Evolutionary conservation across 2,113 vertebrate species (phyloP).

Genomic region (Pandion haliaetus): DNA sequence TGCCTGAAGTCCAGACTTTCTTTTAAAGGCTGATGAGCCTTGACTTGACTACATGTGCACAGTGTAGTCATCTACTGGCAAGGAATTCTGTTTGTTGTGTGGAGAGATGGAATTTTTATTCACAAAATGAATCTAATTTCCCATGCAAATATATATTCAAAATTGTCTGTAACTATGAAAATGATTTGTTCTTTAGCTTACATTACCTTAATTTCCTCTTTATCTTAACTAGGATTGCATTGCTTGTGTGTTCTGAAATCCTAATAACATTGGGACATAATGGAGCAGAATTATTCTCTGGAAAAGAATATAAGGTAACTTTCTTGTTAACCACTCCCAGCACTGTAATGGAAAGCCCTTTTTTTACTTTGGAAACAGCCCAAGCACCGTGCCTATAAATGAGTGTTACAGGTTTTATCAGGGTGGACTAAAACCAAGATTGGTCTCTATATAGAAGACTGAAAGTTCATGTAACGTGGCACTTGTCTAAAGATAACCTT

Average conservation of each 20-base stretch:
- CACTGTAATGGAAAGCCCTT: background rate
- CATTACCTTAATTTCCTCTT: background rate
- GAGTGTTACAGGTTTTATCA: background rate
- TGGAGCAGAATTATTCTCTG: background rate
- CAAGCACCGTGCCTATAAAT: background rate
- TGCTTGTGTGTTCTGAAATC: conserved; percentile 5
- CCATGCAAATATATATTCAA: background rate
- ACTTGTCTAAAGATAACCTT: background rate
- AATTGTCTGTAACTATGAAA: background rate
- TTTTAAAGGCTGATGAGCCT: background rate
- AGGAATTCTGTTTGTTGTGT: background rate
- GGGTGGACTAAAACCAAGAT: background rate
- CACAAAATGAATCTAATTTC: background rate
- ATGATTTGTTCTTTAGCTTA: background rate
- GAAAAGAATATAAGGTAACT: background rate
- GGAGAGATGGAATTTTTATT: background rate
- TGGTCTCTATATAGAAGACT: conserved; percentile 1
- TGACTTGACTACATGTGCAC: background rate
- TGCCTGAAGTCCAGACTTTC: background rate
- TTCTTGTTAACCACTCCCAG: conserved; percentile 20
- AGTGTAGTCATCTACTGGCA: background rate
- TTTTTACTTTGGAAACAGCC: background rate
- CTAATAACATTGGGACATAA: background rate
- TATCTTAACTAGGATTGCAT: background rate
- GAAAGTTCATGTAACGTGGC: conserved; percentile 29